These are phyloP conservation scores for Salpingus planirostris DNA, from an alignment of 2,888 invertebrate species.

Conservation along the genomic window DNA sequence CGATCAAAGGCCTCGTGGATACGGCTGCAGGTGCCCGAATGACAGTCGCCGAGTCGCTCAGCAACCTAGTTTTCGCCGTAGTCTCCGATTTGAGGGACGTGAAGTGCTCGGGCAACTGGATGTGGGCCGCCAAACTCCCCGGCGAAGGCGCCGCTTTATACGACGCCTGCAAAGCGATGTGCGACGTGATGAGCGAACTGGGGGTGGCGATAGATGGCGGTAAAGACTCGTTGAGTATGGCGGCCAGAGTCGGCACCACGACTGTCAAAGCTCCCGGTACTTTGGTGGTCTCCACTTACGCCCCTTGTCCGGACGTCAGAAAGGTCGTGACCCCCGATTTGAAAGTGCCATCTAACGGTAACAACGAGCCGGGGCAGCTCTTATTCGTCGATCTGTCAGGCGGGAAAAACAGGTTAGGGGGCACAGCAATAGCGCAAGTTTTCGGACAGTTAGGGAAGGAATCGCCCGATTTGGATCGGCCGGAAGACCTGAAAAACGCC, in stretches of 20 bases:
- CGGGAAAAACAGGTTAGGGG: slow-evolving; percentile 73
- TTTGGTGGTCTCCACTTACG: slow-evolving; percentile 92
- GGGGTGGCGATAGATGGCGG: slow-evolving; percentile 93
- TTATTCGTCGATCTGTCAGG: slow-evolving; percentile 71
- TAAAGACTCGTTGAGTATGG: slow-evolving; percentile 97
- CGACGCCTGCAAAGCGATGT: slow-evolving; percentile 83
- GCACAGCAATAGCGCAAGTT: slow-evolving; percentile 87
- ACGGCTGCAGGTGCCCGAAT: slow-evolving; percentile 84
- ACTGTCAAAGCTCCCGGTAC: slow-evolving; percentile 76
- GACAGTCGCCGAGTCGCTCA: slow-evolving; percentile 89
- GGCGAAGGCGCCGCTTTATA: slow-evolving; percentile 86
- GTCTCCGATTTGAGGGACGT: slow-evolving; percentile 69
- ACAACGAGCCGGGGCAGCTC: slow-evolving; percentile 58
- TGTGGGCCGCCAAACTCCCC: slow-evolving; percentile 97
- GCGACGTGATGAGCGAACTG: slow-evolving; percentile 68
- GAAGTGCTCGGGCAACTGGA: slow-evolving; percentile 99
- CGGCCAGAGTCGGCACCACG: slow-evolving; percentile 68
- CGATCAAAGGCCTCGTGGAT: slow-evolving; percentile 82
- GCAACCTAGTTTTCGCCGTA: slow-evolving; percentile 76
- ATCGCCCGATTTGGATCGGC: slow-evolving; percentile 71
- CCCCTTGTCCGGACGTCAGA: slow-evolving; percentile 85
- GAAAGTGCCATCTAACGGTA: slow-evolving; percentile 54
- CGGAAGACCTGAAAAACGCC: slow-evolving; percentile 57
- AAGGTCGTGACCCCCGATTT: slow-evolving; percentile 86
- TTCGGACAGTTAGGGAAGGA: slow-evolving; percentile 60